Percentiles rank a stretch among this genome's conserved stretches.
These are phyloP conservation scores for Aphodius granarius DNA, from an alignment of 2,888 invertebrate species.

Conservation along the genomic window DNA sequence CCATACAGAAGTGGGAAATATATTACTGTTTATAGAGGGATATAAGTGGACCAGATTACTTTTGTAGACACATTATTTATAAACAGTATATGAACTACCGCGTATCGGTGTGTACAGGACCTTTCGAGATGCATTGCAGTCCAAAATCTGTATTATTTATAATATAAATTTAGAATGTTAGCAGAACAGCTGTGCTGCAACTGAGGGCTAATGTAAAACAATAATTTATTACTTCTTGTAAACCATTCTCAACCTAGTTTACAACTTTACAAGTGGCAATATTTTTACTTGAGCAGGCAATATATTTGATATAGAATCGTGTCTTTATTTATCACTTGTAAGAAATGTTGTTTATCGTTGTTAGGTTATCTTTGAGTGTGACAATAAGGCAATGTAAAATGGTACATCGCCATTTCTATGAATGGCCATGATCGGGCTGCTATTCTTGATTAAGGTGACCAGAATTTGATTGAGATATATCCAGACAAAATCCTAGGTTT, in stretches of 20 bases:
- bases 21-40: not conserved
- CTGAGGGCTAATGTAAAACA: not conserved
- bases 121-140: not conserved
- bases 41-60: not conserved
- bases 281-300: not conserved
- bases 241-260: not conserved
- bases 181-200: not conserved
- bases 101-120: not conserved
- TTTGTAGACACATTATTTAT: not conserved
- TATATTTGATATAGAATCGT: not conserved
- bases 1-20: no score
- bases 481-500: no score
- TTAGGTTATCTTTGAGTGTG: no score
- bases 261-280: not conserved
- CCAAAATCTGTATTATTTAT: not conserved
- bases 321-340: not conserved
- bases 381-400: no score
- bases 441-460: no score
- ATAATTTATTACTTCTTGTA: not conserved
- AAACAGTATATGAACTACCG: not conserved
- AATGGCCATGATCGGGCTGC: no score
- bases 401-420: no score
- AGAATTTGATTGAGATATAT: no score
- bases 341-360: no score
- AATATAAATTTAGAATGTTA: not conserved